Base-by-base conservation (phyloP, 2,797 vertebrate genomes). In the Tenualosa thibaudeaui region DNA sequence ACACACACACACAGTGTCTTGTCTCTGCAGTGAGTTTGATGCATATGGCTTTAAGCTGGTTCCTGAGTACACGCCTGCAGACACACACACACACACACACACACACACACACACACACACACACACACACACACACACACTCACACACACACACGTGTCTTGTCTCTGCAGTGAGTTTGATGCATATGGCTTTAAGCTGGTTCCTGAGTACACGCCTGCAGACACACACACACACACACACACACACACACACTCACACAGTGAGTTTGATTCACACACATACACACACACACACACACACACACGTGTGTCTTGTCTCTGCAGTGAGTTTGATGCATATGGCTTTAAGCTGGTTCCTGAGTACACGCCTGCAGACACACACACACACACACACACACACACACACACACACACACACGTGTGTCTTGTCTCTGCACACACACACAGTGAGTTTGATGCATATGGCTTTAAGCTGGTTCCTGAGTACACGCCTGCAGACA, bases 381-480 rank as follows among this genome's bases (percentile, higher is more conserved):
- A n/a, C n/a, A n/a, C n/a, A n/a, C n/a, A n/a, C n/a, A n/a, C 26
- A 37, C 26, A 54, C 6, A 53, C n/a, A 31, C 31, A 31, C 31
- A 31, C 31, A 0, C 31, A 31, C 31, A 31, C 31, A 31, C 31
- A 31, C 31, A 31, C 31, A 31, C 31, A 5, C 8, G 10, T 71
- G 50, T 87, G 46, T 91, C 82, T 86, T 81, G 13, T 75, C 3
- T 75, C 2, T 75, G 37, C n/a, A n/a, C n/a, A n/a, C n/a, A n/a
- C n/a, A n/a, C n/a, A n/a, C 92, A 99, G 98, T 5, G 96, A 97
- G 56, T 95, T 96, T 0, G 98, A 99, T 0, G 95, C 97, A 3
- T 99, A 99, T 0, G 98, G 98, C 37, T 99, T 99, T 88, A 96
- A 96, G 93, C 96, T 96, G 13, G 89, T 97, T 81, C 96, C 97